Percentiles rank a stretch among this genome's conserved stretches.
Conservation (phyloP, 2,888 invertebrate genomes). For the Cataglyphis altisquamis region DNA sequence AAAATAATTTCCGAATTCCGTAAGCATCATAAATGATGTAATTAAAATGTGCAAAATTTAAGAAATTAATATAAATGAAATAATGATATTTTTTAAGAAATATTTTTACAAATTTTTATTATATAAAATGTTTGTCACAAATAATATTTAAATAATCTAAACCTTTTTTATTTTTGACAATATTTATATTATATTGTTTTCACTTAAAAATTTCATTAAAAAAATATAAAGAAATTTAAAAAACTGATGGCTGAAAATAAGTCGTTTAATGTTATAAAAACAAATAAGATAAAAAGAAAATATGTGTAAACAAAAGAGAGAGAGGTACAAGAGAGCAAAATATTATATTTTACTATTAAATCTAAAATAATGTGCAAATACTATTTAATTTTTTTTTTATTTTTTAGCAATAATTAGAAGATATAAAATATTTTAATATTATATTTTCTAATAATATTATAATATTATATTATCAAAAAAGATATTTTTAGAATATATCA, state of each 20-base stretch:
- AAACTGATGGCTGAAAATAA: not conserved
- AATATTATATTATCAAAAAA: not conserved
- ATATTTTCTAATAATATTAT: too few species aligned
- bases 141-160: not conserved
- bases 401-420: not conserved
- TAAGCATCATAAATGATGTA: not conserved
- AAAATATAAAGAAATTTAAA: not conserved
- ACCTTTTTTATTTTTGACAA: not conserved
- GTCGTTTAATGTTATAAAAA: not conserved
- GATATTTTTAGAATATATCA: not conserved
- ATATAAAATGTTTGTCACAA: too few species aligned
- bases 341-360: conserved; percentile 7
- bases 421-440: not conserved
- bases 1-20: not conserved
- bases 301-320: not conserved
- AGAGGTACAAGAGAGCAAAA: not conserved
- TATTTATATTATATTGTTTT: not conserved
- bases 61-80: not conserved
- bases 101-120: too few species aligned
- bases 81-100: not conserved
- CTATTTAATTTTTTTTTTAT: not conserved
- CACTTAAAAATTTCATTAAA: not conserved
- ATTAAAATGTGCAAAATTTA: not conserved
- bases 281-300: not conserved
- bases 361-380: not conserved